Conservation (phyloP, 2,888 invertebrate genomes). For the Synergus japonicus region DNA sequence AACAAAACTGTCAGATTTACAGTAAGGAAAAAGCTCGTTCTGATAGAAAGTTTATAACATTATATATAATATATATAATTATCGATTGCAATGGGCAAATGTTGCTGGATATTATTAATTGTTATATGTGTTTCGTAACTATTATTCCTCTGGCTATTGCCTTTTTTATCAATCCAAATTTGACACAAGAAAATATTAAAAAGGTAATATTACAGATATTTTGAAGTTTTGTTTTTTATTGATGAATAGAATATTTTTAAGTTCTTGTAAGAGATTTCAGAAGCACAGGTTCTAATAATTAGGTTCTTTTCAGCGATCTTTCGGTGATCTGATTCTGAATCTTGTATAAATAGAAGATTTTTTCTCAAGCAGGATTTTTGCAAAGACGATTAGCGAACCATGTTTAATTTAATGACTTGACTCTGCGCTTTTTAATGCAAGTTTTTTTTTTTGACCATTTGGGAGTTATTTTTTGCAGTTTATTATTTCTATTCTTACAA, state of each 20-base stretch:
- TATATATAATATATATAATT: background rate
- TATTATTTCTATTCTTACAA: background rate
- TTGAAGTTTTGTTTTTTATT: background rate
- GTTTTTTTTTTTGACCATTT: constrained; percentile 1
- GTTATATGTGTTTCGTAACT: background rate
- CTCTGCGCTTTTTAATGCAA: constrained; percentile 9
- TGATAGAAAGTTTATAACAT: background rate
- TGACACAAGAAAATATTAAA: background rate
- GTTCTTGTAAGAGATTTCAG: background rate
- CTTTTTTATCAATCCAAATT: background rate
- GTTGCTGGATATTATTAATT: background rate
- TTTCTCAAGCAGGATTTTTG: background rate
- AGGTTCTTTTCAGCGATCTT: background rate
- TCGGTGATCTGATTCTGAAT: background rate
- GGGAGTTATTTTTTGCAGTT: background rate
- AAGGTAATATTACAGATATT: background rate
- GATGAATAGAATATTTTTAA: background rate
- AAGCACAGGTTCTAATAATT: background rate
- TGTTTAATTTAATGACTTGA: constrained; percentile 10
- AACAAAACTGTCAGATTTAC: background rate
- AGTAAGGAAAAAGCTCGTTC: background rate
- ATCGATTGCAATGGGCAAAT: background rate
- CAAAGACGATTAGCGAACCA: background rate
- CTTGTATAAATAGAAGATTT: background rate
- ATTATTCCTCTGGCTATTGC: background rate